These are phyloP conservation scores for Kradibia gibbosae DNA, from an alignment of 1,140 invertebrate genomes.

Conservation along the genomic window DNA sequence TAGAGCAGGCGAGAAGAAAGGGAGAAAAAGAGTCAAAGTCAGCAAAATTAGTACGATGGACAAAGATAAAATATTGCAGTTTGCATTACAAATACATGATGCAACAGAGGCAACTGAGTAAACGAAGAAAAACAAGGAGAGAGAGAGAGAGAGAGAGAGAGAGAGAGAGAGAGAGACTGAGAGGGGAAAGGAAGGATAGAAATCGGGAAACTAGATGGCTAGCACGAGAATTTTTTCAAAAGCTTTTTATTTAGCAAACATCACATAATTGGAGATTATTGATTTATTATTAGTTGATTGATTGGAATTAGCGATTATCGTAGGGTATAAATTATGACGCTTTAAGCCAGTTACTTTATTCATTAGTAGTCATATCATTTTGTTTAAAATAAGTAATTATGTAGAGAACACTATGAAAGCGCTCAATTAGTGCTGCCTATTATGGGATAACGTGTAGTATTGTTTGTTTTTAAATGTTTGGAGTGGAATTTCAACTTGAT, in stretches of 20 bases:
- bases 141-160: neutral
- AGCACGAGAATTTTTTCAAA: neutral
- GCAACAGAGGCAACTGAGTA: neutral
- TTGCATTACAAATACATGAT: neutral
- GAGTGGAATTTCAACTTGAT: neutral
- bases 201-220: neutral
- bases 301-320: neutral
- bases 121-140: neutral
- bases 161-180: neutral
- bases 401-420: neutral
- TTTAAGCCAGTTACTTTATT: neutral
- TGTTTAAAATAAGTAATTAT: neutral
- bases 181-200: neutral
- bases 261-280: neutral
- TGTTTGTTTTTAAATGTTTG: neutral
- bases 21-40: neutral
- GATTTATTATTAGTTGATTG: neutral
- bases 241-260: neutral
- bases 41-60: constrained; percentile 19
- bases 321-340: neutral
- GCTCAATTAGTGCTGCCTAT: neutral
- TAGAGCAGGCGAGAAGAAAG: neutral
- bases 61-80: neutral
- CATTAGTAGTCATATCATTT: neutral
- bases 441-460: neutral